A percentile compares a stretch with the other conserved stretches of the same genome.
Conservation (phyloP, 2,113 vertebrate genomes). For the Poeciliopsis occidentalis region DNA sequence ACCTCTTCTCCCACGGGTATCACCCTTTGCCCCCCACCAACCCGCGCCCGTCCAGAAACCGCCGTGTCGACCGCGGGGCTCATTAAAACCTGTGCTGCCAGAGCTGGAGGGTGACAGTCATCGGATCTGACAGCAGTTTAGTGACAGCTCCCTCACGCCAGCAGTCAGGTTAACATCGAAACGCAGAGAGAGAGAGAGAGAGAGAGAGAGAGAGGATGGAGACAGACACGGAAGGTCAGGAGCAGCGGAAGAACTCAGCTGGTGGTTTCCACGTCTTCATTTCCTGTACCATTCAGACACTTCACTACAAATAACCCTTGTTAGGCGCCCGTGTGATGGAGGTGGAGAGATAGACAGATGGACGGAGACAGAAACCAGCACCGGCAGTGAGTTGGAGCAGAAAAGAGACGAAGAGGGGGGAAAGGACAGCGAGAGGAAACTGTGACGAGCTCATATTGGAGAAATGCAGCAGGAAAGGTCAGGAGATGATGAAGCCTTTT, state of each 20-base stretch:
- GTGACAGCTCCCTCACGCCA: conserved; percentile 54
- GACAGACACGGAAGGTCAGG: conserved; percentile 32
- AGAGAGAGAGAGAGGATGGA: conserved; percentile 11
- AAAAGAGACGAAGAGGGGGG: conserved; percentile 5
- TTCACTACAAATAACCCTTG: conserved; percentile 9
- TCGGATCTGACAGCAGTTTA: conserved; percentile 26
- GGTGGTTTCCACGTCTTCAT: conserved; percentile 15
- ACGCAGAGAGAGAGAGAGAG: conserved; percentile 11
- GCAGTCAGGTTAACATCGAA: conserved; percentile 41
- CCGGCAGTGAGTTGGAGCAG: conserved; percentile 23
- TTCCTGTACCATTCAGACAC: background rate
- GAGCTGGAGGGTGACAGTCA: conserved; percentile 28
- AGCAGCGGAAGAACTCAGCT: conserved; percentile 41
- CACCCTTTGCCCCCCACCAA: conserved; percentile 19
- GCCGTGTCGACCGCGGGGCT: conserved; percentile 33
- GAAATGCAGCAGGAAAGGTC: conserved; percentile 49
- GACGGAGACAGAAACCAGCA: background rate
- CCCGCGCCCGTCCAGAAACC: conserved; percentile 10
- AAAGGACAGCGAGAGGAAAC: conserved; percentile 12
- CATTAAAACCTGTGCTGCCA: conserved; percentile 43
- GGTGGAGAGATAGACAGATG: background rate
- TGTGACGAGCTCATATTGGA: conserved; percentile 20
- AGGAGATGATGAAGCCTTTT: conserved; percentile 50
- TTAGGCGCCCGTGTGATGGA: conserved; percentile 31
- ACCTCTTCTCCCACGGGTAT: conserved; percentile 17